Percentiles rank a stretch among this genome's conserved stretches.
These are phyloP conservation scores for Sakesphorus luctuosus DNA, from an alignment of 2,113 vertebrate genomes.

Conservation along the genomic window DNA sequence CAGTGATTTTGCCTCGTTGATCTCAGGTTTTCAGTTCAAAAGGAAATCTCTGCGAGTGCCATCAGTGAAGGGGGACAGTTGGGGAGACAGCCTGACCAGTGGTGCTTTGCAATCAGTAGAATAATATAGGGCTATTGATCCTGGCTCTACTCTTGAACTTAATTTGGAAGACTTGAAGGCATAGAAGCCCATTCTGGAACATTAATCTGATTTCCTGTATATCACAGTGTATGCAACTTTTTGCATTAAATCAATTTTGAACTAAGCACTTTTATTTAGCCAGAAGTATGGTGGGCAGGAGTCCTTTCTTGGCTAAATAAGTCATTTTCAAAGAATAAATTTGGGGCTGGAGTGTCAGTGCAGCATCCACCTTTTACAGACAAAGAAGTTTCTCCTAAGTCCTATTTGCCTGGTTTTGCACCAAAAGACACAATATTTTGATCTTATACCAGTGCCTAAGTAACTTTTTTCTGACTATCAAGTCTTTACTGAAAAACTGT, in stretches of 20 bases:
- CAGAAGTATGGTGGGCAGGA: background rate
- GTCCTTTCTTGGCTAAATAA: background rate
- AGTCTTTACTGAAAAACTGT: background rate
- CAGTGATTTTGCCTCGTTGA: background rate
- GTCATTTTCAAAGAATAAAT: background rate
- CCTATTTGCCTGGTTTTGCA: background rate
- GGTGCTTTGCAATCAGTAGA: background rate
- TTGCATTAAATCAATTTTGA: background rate
- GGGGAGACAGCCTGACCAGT: rapidly evolving
- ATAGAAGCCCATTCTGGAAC: background rate
- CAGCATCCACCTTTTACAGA: background rate
- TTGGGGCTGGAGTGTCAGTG: background rate
- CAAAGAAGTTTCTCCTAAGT: background rate
- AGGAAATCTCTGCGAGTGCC: background rate
- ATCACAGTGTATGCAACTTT: background rate
- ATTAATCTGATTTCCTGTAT: background rate
- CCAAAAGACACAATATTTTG: background rate
- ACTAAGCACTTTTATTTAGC: background rate
- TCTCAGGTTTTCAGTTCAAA: rapidly evolving
- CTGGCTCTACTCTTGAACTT: background rate
- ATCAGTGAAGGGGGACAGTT: background rate
- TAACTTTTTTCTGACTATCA: background rate
- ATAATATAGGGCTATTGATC: background rate
- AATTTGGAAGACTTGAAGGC: background rate
- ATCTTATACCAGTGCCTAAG: background rate